Conservation (phyloP, 2,888 invertebrate genomes). For the Boloria selene region DNA sequence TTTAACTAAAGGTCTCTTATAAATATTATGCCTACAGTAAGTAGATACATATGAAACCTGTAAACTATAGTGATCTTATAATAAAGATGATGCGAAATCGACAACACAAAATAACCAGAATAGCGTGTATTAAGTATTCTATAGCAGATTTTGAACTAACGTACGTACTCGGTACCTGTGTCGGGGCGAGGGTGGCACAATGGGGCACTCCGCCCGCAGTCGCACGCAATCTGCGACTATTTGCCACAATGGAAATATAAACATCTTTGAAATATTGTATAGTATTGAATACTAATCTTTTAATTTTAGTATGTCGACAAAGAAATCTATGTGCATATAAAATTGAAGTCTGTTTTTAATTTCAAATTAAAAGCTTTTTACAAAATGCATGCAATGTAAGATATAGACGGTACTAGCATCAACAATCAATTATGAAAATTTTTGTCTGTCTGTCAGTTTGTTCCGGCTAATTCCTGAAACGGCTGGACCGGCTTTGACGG, state of each 20-base stretch:
- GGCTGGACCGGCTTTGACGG: too few species aligned
- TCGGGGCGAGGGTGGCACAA: slow-evolving; percentile 26
- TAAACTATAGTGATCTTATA: background rate
- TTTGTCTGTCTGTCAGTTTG: too few species aligned
- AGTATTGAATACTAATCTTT: slow-evolving; percentile 15
- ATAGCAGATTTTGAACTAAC: background rate
- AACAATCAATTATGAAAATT: too few species aligned
- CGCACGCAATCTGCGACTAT: slow-evolving; percentile 28
- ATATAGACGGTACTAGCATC: too few species aligned
- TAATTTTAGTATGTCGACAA: too few species aligned
- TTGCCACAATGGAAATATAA: slow-evolving; percentile 33
- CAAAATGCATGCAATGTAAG: too few species aligned
- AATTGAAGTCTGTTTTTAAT: too few species aligned
- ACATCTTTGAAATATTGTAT: slow-evolving; percentile 31
- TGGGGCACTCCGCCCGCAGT: slow-evolving; percentile 29
- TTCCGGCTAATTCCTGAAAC: too few species aligned
- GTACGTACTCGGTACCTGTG: slow-evolving; percentile 8
- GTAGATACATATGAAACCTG: too few species aligned
- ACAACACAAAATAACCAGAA: background rate
- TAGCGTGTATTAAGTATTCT: slow-evolving; percentile 5
- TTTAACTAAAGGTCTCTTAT: background rate
- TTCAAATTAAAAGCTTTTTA: too few species aligned
- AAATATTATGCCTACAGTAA: too few species aligned
- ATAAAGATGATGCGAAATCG: background rate
- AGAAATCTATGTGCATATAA: too few species aligned